These are phyloP conservation scores for Eira barbara DNA, from an alignment of 2,113 vertebrate genomes.

Conservation along the genomic window DNA sequence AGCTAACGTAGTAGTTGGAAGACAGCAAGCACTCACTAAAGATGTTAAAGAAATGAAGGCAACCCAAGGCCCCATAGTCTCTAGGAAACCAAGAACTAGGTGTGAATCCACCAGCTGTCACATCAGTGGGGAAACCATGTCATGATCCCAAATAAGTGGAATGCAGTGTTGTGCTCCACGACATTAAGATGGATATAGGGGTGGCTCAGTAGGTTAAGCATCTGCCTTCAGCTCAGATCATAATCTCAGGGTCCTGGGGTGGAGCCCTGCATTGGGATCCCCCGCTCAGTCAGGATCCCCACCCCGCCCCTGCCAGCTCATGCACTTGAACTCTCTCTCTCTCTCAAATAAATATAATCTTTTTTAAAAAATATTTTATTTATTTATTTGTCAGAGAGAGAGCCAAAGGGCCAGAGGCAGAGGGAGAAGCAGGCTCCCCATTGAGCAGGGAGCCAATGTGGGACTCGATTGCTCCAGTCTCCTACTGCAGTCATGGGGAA, in stretches of 20 bases:
- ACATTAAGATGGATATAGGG: neutral
- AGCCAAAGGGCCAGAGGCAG: too few relatives aligned
- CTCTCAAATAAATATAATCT: neutral
- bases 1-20: neutral
- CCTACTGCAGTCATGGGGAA: neutral
- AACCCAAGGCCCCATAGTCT: neutral
- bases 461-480: neutral
- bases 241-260: neutral
- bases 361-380: too few relatives aligned
- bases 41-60: neutral
- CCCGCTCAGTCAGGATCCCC: neutral
- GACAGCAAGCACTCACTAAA: neutral
- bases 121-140: neutral
- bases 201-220: neutral
- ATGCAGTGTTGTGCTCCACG: neutral
- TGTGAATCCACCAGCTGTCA: neutral
- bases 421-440: too few relatives aligned
- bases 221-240: neutral
- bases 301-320: neutral
- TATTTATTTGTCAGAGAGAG: too few relatives aligned
- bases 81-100: constrained; percentile 11
- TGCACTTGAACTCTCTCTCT: neutral
- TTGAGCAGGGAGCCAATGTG: too few relatives aligned
- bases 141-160: neutral
- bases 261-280: neutral